These are phyloP conservation scores for Lytechinus variegatus DNA, from an alignment of 35 echinoderm and acorn worm species.

Conservation along the genomic window DNA sequence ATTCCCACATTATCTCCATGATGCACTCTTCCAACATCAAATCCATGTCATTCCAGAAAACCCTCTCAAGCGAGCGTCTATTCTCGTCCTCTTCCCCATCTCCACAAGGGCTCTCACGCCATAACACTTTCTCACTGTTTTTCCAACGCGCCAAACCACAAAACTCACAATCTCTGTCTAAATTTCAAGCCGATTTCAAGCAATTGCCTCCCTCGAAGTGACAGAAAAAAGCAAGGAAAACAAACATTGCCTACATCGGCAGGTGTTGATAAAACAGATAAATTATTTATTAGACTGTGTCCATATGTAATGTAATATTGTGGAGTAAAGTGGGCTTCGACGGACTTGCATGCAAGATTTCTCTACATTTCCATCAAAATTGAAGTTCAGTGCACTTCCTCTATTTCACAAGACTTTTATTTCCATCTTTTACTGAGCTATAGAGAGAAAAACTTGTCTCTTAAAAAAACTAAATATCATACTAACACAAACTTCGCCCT, in stretches of 20 bases:
- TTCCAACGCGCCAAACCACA: slow-evolving; percentile 13
- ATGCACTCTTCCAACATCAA: slow-evolving; percentile 2
- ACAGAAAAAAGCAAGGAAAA: slow-evolving; percentile 25
- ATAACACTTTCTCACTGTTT: not conserved
- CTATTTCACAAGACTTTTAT: no score
- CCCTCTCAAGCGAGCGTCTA: not conserved
- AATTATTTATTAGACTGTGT: slow-evolving; percentile 38
- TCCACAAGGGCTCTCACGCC: not conserved
- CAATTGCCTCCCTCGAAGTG: not conserved
- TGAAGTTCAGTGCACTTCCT: not conserved
- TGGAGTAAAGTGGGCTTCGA: not conserved
- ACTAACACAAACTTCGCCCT: no score
- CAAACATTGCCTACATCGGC: slow-evolving; percentile 15
- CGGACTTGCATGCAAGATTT: not conserved
- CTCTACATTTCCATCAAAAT: not conserved
- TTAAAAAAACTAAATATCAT: no score
- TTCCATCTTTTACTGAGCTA: no score
- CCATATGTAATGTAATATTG: slow-evolving; percentile 33
- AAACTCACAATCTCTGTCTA: slow-evolving; percentile 23
- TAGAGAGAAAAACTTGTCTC: no score
- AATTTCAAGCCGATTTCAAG: slow-evolving; percentile 33
- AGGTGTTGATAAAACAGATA: slow-evolving; percentile 44
- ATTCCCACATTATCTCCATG: not conserved
- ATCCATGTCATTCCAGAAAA: not conserved
- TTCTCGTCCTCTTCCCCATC: not conserved